Percentiles rank a stretch among this genome's conserved stretches.
Conservation (phyloP, 2,888 invertebrate genomes). For the Mechanitis mazaeus region DNA sequence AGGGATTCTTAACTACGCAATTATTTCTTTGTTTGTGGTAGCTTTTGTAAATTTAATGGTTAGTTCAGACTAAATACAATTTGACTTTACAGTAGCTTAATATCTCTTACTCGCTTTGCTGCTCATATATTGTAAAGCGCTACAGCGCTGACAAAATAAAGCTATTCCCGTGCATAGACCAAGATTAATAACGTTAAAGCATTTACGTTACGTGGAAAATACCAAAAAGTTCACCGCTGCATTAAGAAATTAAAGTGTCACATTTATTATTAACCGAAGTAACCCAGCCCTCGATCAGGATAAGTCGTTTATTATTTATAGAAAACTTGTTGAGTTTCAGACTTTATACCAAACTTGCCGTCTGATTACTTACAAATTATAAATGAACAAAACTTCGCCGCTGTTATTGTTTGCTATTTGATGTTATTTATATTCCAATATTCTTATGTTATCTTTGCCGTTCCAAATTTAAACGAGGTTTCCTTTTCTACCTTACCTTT, state of each 20-base stretch:
- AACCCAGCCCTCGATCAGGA: conserved; percentile 17
- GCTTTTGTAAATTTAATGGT: no score
- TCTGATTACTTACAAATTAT: conserved; percentile 4
- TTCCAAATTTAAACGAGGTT: no score
- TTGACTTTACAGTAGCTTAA: no score
- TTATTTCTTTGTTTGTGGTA: no score
- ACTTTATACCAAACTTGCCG: conserved; percentile 7
- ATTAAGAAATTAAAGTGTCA: conserved; percentile 20
- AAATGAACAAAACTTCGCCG: not conserved
- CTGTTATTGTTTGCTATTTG: not conserved
- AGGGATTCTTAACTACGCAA: no score
- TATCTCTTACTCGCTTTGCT: no score
- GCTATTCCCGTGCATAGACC: not conserved
- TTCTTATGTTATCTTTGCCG: no score
- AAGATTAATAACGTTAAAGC: conserved; percentile 3
- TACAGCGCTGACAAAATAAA: not conserved
- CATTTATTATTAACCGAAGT: conserved; percentile 18
- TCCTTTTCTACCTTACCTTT: no score
- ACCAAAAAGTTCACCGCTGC: conserved; percentile 2
- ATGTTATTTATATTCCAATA: not conserved
- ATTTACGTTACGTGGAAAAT: not conserved
- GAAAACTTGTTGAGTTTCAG: conserved; percentile 21
- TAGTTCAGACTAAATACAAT: no score
- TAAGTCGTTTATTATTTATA: conserved; percentile 25
- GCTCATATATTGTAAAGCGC: not conserved